Base-by-base conservation (phyloP, 2,888 invertebrate species). In the Gari tellinella region DNA sequence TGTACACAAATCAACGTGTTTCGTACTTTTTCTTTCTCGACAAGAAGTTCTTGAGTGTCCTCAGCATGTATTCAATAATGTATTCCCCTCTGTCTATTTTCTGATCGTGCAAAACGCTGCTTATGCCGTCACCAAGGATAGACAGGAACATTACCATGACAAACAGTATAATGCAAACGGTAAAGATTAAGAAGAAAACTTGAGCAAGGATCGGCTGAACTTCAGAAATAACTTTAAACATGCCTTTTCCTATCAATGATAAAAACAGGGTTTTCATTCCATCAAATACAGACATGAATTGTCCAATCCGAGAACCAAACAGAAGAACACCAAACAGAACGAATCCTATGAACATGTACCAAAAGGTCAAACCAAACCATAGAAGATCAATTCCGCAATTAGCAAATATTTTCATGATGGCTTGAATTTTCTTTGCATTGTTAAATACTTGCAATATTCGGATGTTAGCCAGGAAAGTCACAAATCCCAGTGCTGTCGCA, bases 391-490 rank as follows among this genome's bases (percentile, higher is more conserved):
- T 58, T 0, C 65, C 73, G 25, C 72, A 61, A 2, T 63, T 45
- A 3, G 31, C 37, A 38, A 78, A 78, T 7, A 78, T 43, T 14
- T 37, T 51, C 0, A 65, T 48, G 51, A 72, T 67, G 26, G 72
- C 74, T 17, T 68, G 73, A 8, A 75, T 77, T 72, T 65, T 62
- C 70, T 81, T 84, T 37, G 85, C 82, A 38, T 80, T 82, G 7
- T 81, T 84, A 51, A 87, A 67, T 7, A 85, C 75, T 37, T 85
- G 80, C 7, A 87, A 63, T 15, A 87, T 53, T 31, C 86, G 63
- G 25, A 86, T 25, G 0, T 81, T 84, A 4, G 76, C 76, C 31
- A 88, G 62, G 52, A 83, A 86, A 4, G 81, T 66, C 7, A 87
- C 64, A 15, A 80, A 57, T 1, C 67, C 81, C 7, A 87, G 55